Percentiles rank a stretch among this genome's conserved stretches.
Evolutionary conservation across 2,113 vertebrate species (phyloP).

Genomic region (Gymnobelideus leadbeateri): DNA sequence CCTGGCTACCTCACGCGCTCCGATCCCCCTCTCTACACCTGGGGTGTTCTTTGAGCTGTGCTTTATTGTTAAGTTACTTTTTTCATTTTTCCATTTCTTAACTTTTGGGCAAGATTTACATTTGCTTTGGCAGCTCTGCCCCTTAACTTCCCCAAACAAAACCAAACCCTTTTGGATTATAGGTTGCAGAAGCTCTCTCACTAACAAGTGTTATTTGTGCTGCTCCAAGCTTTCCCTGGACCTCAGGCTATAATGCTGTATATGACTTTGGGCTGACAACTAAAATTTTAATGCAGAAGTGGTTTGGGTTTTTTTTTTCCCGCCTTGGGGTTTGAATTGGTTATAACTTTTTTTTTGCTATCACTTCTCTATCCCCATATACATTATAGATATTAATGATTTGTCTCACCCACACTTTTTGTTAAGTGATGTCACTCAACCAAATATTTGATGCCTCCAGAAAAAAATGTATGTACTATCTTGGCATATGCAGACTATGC

Average conservation of each 20-base stretch:
- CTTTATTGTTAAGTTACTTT: neutral
- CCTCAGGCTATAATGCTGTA: neutral
- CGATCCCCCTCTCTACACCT: neutral
- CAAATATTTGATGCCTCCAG: neutral
- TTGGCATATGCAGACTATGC: neutral
- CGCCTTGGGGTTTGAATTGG: neutral
- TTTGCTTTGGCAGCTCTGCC: neutral
- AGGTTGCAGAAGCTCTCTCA: neutral
- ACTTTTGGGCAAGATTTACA: neutral
- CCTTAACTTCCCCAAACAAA: neutral
- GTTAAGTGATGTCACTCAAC: neutral
- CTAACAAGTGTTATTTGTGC: neutral
- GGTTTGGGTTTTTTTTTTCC: neutral
- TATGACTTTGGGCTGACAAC: neutral
- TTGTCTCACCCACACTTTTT: neutral
- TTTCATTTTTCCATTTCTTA: too few relatives aligned
- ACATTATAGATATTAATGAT: neutral
- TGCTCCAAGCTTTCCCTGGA: neutral
- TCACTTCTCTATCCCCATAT: neutral
- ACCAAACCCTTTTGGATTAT: neutral
- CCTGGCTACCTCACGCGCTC: too few relatives aligned
- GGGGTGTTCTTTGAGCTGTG: too few relatives aligned
- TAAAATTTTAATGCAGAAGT: neutral
- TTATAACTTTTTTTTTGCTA: neutral
- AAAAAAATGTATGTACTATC: neutral